Conservation (phyloP, 2,888 invertebrate species). For the Mayetiola destructor region DNA sequence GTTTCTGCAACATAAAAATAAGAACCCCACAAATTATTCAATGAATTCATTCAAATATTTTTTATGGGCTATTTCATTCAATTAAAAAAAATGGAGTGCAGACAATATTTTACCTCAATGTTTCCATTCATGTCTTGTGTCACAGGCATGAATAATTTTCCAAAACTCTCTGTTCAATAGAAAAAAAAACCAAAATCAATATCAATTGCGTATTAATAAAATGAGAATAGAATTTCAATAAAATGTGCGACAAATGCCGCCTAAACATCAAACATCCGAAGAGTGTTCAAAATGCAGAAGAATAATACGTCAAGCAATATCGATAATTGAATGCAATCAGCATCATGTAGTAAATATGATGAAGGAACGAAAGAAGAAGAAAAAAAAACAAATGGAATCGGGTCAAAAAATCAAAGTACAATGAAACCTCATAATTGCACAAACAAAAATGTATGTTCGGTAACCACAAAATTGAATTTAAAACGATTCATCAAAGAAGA, state of each 20-base stretch:
- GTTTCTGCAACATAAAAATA: slow-evolving; percentile 39
- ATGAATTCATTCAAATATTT: not conserved
- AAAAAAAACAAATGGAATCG: not conserved
- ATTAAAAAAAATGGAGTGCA: too few species aligned
- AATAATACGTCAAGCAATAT: not conserved
- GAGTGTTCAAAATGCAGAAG: not conserved
- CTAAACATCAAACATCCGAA: not conserved
- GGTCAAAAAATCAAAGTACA: slow-evolving; percentile 6
- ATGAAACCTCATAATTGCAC: not conserved
- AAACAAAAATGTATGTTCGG: too few species aligned
- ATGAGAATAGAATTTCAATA: not conserved
- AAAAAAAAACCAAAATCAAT: not conserved
- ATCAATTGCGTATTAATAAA: not conserved
- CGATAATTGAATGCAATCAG: not conserved
- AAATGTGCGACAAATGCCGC: not conserved
- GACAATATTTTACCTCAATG: slow-evolving; percentile 55
- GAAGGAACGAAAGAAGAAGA: not conserved
- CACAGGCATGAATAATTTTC: slow-evolving; percentile 57
- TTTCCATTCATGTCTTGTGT: slow-evolving; percentile 65
- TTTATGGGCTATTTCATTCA: too few species aligned
- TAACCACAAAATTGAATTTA: too few species aligned
- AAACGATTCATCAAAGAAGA: too few species aligned
- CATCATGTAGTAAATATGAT: not conserved
- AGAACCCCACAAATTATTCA: not conserved
- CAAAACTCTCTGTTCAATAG: slow-evolving; percentile 49